A percentile compares a stretch with the other conserved stretches of the same genome.
These are phyloP conservation scores for Trichoplusia ni DNA, from an alignment of 1,140 invertebrate species.

Conservation along the genomic window DNA sequence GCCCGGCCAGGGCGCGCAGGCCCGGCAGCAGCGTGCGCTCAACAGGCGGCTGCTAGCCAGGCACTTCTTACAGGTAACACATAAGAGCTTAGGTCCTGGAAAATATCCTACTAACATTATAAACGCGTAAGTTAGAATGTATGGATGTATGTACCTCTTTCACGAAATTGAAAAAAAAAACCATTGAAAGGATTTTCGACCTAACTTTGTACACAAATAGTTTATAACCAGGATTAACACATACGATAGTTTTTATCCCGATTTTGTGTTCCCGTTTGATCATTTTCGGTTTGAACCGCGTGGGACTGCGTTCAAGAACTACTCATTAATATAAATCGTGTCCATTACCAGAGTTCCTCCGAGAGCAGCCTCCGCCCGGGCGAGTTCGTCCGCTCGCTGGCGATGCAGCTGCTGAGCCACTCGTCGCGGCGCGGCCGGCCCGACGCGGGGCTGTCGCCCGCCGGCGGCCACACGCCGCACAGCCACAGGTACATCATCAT, in stretches of 20 bases:
- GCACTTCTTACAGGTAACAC: slow-evolving; percentile 93
- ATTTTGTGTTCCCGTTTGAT: no score
- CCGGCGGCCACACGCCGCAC: slow-evolving; percentile 36
- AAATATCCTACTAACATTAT: no score
- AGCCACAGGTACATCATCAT: slow-evolving; percentile 36
- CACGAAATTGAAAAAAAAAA: no score
- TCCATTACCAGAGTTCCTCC: slow-evolving; percentile 49
- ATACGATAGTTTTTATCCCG: neutral
- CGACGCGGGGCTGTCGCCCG: slow-evolving; percentile 51
- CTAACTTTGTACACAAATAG: no score
- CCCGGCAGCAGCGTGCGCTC: slow-evolving; percentile 86
- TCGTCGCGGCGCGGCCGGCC: slow-evolving; percentile 68
- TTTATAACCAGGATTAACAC: neutral
- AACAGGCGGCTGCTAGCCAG: slow-evolving; percentile 90
- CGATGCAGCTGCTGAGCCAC: slow-evolving; percentile 89
- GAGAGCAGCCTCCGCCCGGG: slow-evolving; percentile 87
- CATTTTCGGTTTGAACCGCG: no score
- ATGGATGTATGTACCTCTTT: neutral
- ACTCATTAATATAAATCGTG: slow-evolving; percentile 5
- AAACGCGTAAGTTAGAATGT: no score
- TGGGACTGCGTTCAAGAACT: neutral
- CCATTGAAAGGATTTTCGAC: no score
- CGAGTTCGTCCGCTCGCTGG: slow-evolving; percentile 91
- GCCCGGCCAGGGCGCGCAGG: slow-evolving; percentile 85
- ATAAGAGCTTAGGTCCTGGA: no score